Conservation (phyloP, 1,140 invertebrate species). For the Atta cephalotes region DNA sequence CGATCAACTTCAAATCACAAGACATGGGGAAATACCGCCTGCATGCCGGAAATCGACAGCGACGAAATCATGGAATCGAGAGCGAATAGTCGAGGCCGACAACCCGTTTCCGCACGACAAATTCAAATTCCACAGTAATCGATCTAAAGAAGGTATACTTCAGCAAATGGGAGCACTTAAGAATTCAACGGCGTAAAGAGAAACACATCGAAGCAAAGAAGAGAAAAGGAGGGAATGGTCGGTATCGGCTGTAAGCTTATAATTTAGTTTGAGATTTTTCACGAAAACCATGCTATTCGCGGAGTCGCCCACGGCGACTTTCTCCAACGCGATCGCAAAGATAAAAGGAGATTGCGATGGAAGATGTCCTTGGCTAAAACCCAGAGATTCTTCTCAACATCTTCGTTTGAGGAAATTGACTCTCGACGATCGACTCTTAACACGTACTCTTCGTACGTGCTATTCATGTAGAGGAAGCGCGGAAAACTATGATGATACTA, state of each 20-base stretch:
- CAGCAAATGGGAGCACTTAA: slow-evolving; percentile 14
- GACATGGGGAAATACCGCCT: not conserved
- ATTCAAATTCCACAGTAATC: slow-evolving; percentile 64
- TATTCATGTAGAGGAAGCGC: slow-evolving; percentile 27
- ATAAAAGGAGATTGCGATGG: slow-evolving; percentile 32
- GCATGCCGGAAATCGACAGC: slow-evolving; percentile 33
- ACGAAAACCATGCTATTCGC: slow-evolving; percentile 42
- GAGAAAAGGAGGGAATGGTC: not conserved
- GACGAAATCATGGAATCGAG: slow-evolving; percentile 56
- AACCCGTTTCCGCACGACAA: slow-evolving; percentile 64
- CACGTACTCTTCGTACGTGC: not conserved
- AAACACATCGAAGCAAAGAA: not conserved
- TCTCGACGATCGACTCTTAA: slow-evolving; percentile 63
- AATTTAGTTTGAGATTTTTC: slow-evolving; percentile 60
- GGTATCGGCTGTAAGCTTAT: not conserved
- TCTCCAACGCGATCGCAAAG: not conserved
- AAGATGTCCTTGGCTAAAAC: slow-evolving; percentile 32
- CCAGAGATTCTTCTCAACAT: not conserved
- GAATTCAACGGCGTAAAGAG: not conserved
- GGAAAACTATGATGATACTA: slow-evolving; percentile 67
- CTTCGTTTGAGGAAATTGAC: slow-evolving; percentile 76
- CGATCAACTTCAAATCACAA: too few species aligned
- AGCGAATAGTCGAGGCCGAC: slow-evolving; percentile 27
- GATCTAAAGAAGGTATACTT: slow-evolving; percentile 43
- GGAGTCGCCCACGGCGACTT: not conserved